Base-by-base conservation (phyloP, 1,140 invertebrate genomes). In the Plectrocnemia conspersa region DNA sequence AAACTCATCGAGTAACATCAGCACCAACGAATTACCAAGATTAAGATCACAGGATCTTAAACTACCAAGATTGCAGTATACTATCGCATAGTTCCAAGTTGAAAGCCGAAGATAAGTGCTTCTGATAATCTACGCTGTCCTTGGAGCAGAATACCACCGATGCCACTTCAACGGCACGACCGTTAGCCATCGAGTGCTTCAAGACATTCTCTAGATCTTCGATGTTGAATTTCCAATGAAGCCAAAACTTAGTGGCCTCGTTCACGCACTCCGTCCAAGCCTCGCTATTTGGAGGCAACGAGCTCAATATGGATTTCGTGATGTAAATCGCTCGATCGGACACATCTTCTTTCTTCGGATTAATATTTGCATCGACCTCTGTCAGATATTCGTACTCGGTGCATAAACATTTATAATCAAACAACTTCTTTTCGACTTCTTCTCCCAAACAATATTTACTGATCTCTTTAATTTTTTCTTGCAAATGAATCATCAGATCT, bases 181-280 rank as follows among this genome's bases (percentile, higher is more conserved):
- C 54, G 24, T 72, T 72, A 18, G 68, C 63, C 54, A 75, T 68
- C 25, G 74, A 64, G 22, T 73, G 67, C 13, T 72, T 32, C 23
- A 77, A 66, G 6, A 76, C 52, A 19, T 66, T 70, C 56, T 78
- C 77, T 38, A 78, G 62, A 41, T 64, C 66, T 23, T 68, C 63
- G 25, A 77, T 67, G 0, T 72, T 66, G 15, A 78, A 66, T 45
- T 66, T 62, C 45, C 77, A 70, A 38, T 73, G 66, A 7, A 73
- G 55, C 77, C 77, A 78, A 58, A 77, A 77, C 32, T 70, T 67
- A 18, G 77, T 66, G 19, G 68, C 66, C 15, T 61, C 54, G 22
- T 54, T 44, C 1, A 61, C 45, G 27, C 59, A 61, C 9, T 61
- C 59, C 10, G 44, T 35, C 59, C 59, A 61, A 23, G 40, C 24